Conservation (phyloP, 37 sponge, comb jelly and placozoan genomes). For the Ianthella basta region DNA sequence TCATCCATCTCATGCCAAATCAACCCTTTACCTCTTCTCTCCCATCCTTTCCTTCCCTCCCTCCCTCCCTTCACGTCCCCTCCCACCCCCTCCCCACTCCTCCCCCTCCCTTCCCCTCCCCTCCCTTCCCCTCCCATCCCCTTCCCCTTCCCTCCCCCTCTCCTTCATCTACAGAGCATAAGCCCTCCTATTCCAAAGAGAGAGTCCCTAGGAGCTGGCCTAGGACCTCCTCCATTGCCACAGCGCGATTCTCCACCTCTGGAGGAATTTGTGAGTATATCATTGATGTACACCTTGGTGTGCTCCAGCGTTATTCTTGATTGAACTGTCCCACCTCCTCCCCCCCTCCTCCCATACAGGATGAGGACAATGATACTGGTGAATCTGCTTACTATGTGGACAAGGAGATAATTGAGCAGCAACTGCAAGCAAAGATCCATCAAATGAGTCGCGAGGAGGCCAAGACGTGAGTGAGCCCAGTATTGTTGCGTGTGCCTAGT, state of each 20-base stretch:
- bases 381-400: slow-evolving; percentile 6
- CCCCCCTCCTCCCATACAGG: slow-evolving; percentile 17
- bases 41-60: neutral
- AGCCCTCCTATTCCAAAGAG: neutral
- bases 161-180: neutral
- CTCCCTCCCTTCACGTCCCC: neutral
- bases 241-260: neutral
- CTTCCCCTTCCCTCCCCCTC: slow-evolving; percentile 12
- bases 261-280: neutral
- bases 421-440: slow-evolving; percentile 21
- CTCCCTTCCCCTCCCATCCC: slow-evolving; percentile 25
- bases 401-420: slow-evolving; percentile 30
- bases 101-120: slow-evolving; percentile 17
- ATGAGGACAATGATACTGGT: neutral
- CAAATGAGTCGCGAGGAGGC: slow-evolving; percentile 20
- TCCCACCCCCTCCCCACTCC: neutral
- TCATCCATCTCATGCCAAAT: neutral
- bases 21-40: neutral
- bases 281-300: neutral
- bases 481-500: no score
- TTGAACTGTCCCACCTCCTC: neutral
- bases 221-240: neutral
- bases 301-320: neutral
- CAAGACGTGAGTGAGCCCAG: neutral
- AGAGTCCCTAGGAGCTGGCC: neutral